Conservation (phyloP, 2,888 invertebrate species). For the Hypsopygia costalis region DNA sequence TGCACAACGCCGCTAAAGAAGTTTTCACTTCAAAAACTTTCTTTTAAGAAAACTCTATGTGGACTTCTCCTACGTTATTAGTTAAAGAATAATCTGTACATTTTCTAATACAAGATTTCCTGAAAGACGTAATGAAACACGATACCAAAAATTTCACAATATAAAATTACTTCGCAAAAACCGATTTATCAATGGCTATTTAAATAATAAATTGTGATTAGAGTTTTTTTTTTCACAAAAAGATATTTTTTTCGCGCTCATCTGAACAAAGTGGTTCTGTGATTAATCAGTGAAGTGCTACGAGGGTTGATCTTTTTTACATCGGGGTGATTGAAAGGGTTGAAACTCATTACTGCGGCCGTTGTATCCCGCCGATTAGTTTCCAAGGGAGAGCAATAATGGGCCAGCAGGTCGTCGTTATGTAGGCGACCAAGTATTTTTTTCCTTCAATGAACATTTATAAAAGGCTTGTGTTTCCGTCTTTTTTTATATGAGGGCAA, state of each 20-base stretch:
- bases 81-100: too few species aligned
- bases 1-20: too few species aligned
- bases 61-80: too few species aligned
- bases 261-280: constrained; percentile 43
- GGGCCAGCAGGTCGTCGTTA: background rate
- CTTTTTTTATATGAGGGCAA: too few species aligned
- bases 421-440: too few species aligned
- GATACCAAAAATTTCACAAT: too few species aligned
- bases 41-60: too few species aligned
- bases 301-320: constrained; percentile 68
- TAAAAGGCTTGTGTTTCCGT: too few species aligned
- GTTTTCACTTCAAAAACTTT: too few species aligned
- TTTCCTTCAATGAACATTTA: too few species aligned
- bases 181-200: background rate
- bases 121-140: too few species aligned
- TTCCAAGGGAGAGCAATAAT: constrained; percentile 10
- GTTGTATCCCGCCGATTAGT: constrained; percentile 39
- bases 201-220: background rate
- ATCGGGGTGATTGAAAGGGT: constrained; percentile 61
- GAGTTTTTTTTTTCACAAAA: constrained; percentile 6
- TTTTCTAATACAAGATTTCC: too few species aligned
- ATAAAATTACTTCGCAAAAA: background rate
- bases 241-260: constrained; percentile 23
- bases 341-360: constrained; percentile 57
- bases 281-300: constrained; percentile 65